These are phyloP conservation scores for Drepana falcataria DNA, from an alignment of 2,888 invertebrate species.

Conservation along the genomic window DNA sequence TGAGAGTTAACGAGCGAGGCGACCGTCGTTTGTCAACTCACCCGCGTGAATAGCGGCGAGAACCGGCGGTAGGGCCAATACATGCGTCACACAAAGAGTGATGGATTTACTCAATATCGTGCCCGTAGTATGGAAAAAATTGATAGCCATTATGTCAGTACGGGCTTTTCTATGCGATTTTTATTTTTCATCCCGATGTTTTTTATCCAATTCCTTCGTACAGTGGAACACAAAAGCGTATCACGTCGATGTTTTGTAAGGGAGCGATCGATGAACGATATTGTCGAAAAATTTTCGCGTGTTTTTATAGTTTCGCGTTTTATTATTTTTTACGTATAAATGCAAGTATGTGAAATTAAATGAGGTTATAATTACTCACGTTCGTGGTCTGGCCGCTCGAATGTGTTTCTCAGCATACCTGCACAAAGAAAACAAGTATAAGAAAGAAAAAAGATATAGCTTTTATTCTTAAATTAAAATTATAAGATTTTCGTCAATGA, in stretches of 20 bases:
- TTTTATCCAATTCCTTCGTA: constrained; percentile 9
- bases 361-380: constrained; percentile 45
- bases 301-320: constrained; percentile 3
- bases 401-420: constrained; percentile 76
- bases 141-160: constrained; percentile 41
- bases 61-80: constrained; percentile 23
- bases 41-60: constrained; percentile 10
- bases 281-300: not conserved
- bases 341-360: not conserved
- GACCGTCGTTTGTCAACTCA: constrained; percentile 2
- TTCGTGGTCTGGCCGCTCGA: constrained; percentile 75
- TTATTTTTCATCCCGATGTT: constrained; percentile 18
- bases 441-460: too few relatives aligned
- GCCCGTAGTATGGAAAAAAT: constrained; percentile 43
- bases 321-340: not conserved
- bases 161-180: constrained; percentile 27
- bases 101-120: constrained; percentile 50
- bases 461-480: too few relatives aligned
- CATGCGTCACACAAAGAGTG: constrained; percentile 34
- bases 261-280: not conserved
- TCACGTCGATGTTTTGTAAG: not conserved
- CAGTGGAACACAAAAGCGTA: constrained; percentile 5
- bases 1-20: not conserved
- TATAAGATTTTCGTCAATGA: too few relatives aligned
- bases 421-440: constrained; percentile 22